Conservation (phyloP, 2,113 vertebrate species). For the Osmerus mordax region DNA sequence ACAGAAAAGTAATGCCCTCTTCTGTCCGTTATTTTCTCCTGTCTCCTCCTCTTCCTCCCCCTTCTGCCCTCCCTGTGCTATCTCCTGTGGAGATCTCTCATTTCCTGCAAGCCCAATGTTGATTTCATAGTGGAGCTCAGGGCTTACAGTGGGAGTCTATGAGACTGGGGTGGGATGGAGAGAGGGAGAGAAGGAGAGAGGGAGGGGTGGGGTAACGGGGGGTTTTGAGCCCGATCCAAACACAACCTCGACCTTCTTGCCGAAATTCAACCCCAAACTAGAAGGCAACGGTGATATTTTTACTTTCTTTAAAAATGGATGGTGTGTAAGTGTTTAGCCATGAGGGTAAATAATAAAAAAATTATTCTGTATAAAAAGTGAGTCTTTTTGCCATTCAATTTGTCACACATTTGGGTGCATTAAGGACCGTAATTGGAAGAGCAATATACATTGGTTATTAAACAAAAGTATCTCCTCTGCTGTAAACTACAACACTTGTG, state of each 20-base stretch:
- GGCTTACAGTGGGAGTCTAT: slow-evolving; percentile 61
- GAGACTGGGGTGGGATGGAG: slow-evolving; percentile 28
- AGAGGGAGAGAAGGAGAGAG: not conserved
- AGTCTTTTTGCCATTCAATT: too few species aligned
- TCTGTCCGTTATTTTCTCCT: slow-evolving; percentile 54
- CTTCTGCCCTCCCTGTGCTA: slow-evolving; percentile 50
- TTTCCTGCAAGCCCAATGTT: slow-evolving; percentile 71
- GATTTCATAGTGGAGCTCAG: slow-evolving; percentile 66
- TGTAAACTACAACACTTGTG: not conserved
- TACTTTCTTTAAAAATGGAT: too few species aligned
- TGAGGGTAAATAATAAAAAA: too few species aligned
- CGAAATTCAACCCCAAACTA: too few species aligned
- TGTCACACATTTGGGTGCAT: too few species aligned
- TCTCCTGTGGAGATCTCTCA: slow-evolving; percentile 69
- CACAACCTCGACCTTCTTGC: too few species aligned
- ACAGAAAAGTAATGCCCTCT: slow-evolving; percentile 50
- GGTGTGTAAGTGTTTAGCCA: too few species aligned
- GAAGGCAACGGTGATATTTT: too few species aligned
- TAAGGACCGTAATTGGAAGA: too few species aligned
- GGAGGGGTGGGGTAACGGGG: not conserved
- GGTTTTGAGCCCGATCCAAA: not conserved
- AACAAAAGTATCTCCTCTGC: too few species aligned
- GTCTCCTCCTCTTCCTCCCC: slow-evolving; percentile 10
- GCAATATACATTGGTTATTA: too few species aligned
- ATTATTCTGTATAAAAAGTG: too few species aligned